These are phyloP conservation scores for Disparrhopalites patrizii DNA, from an alignment of 2,888 invertebrate genomes.

Conservation along the genomic window DNA sequence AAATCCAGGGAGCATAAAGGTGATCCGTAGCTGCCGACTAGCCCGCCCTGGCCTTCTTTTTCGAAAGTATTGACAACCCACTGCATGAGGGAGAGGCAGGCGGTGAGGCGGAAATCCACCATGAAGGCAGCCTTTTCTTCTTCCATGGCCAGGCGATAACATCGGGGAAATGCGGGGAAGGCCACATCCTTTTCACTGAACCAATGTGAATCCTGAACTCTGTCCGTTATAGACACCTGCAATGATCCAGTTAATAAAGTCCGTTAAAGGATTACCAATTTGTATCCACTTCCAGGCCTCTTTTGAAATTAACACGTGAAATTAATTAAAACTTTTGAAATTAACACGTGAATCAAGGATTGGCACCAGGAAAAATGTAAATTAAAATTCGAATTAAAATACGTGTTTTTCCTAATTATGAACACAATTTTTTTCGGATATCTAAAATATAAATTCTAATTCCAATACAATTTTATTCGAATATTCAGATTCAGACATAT, in stretches of 20 bases:
- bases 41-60: constrained; percentile 56
- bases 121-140: constrained; percentile 78
- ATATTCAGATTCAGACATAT: too few species aligned
- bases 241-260: background rate
- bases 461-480: too few species aligned
- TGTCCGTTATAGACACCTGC: constrained; percentile 19
- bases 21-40: constrained; percentile 25
- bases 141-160: constrained; percentile 74
- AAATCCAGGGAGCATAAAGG: constrained; percentile 61
- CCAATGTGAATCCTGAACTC: constrained; percentile 76
- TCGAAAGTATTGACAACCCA: constrained; percentile 64
- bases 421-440: too few species aligned
- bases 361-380: too few species aligned
- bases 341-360: too few species aligned
- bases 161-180: constrained; percentile 76
- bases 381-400: too few species aligned
- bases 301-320: too few species aligned
- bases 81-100: constrained; percentile 77
- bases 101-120: constrained; percentile 84
- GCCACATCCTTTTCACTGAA: constrained; percentile 75
- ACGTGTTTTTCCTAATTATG: too few species aligned
- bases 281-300: too few species aligned
- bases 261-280: background rate
- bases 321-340: too few species aligned
- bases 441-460: too few species aligned